Evolutionary conservation across 92 coral and sea anemone species (phyloP), one percentile per base, ranked within the genome.

Genomic region (Actinernus sp.): DNA sequence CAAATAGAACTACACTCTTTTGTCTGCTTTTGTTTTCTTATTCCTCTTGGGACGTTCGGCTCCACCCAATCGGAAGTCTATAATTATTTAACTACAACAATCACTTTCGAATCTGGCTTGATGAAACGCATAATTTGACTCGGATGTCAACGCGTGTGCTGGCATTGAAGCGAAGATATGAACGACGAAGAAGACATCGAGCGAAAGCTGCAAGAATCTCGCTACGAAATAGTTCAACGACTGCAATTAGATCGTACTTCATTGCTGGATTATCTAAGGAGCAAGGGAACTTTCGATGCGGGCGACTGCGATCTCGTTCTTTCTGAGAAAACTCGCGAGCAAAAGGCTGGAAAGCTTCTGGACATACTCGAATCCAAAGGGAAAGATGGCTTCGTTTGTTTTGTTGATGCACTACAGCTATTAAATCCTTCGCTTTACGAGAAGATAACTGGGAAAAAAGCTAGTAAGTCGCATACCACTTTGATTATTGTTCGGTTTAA

Each of bases 381-480:
- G 19, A 75, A 66, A 16, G 22, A 60, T 4, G 88, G 77, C 2
- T 81, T 81, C 44, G 39, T 66, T 3, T 55, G 59, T 57, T 71
- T 87, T 5, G 34, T 87, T 2, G 93, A 87, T 29, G 78, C 83
- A 21, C 72, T 87, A n/a, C 93, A 87, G 28, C 72, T 87, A 23
- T 69, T 74, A 31, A 83, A 87, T 63, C 89, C 93, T 5, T 76
- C 63, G 0, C 54, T 87, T 13, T 87, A 68, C 22, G 82, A 87
- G 58, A 82, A 73, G 44, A 63, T 87, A 3, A 82, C 93, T 2
- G 93, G 93, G 38, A 56, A 81, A 63, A 67, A 87, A 56, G 87
- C 87, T 12, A 72, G 97, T 91, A 64, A 76, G 97, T 90, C 17
- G 1, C 18, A 11, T 13, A 45, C 54, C 5, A 43, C 28, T 65